Evolutionary conservation across 2,888 invertebrate genomes (phyloP), one percentile per base, ranked within the genome.

Genomic region (Phytoseiulus persimilis): DNA sequence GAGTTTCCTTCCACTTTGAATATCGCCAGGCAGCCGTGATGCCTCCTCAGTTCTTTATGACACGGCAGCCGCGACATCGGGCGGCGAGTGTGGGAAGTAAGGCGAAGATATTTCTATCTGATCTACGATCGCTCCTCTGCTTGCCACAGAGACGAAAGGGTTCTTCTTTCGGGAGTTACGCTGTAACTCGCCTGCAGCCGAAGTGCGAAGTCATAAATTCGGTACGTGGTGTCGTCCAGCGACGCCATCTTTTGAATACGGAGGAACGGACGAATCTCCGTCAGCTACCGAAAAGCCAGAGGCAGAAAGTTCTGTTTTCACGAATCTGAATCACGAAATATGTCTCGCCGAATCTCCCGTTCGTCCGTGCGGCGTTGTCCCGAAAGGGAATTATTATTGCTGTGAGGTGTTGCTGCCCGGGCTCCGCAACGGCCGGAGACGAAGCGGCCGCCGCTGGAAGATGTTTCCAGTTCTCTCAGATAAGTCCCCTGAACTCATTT

Each of bases 111-210:
- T 65, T 65, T 65, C 65, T 65, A 14, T 14, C 65, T 65, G 65
- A 65, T 65, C 65, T 65, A 65, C 65, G 65, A 65, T 28, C 65
- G 65, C 65, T 65, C 65, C 65, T 18, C 65, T 65, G 65, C 65
- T 14, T 28, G 65, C 65, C 65, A 65, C 18, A 65, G 65, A 65
- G 65, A 65, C 65, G 65, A 65, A 65, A 28, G 65, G 65, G 65
- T 65, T 65, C 65, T 65, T 65, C 65, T 65, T 65, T 65, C 65
- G 65, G 65, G 65, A 65, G 65, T 65, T 65, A 65, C 65, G 65
- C 65, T 65, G 65, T 65, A 23, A n/a, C n/a, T n/a, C n/a, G n/a
- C n/a, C n/a, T n/a, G n/a, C n/a, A 23, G 65, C 65, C 18, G 65
- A 65, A 65, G 65, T 65, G 65, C 65, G 65, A 65, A 65, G 65